Base-by-base conservation (phyloP, 2,113 vertebrate species). In the Perca schrenkii region DNA sequence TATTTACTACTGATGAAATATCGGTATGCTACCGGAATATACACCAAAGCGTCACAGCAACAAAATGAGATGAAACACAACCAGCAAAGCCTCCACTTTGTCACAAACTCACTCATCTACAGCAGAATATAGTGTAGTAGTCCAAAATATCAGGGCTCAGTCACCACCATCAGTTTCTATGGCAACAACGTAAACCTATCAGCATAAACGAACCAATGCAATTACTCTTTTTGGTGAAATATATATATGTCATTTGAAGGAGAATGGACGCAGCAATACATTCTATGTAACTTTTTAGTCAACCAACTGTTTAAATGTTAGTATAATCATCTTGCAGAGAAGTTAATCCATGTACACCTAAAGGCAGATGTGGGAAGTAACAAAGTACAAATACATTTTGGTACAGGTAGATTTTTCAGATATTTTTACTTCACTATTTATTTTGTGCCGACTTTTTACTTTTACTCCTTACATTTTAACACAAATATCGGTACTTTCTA, bases 101-200 rank as follows among this genome's bases (percentile, higher is more conserved):
- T 74, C 57, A 56, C 12, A 0, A 28, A 13, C 36, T 52, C 60
- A 49, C 8, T 69, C 19, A 46, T 7, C 13, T 82, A 79, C 3
- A 65, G 52, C 43, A 60, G 15, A 40, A 47, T 52, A 17, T 14
- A 53, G 19, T 3, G n/a, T 22, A 21, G 54, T 34, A 61, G 31
- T 62, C 74, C 17, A 81, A 31, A 1, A 63, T 63, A 19, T 72
- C 60, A 58, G 8, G 21, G 57, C 40, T 83, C 47, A 79, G 46
- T 25, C 66, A 50, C 36, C 40, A n/a, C 34, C 60, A 67, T 22
- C 50, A 21, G 52, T 83, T 58, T 28, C 77, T 79, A 65, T 47
- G 74, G 86, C 77, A 77, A 86, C 88, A 50, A 57, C 65, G 79
- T 61, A 82, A 64, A 63, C 60, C 69, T 19, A 22, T 57, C 60